These are phyloP conservation scores for Mungos mungo DNA, from an alignment of 2,113 vertebrate species.

Conservation along the genomic window DNA sequence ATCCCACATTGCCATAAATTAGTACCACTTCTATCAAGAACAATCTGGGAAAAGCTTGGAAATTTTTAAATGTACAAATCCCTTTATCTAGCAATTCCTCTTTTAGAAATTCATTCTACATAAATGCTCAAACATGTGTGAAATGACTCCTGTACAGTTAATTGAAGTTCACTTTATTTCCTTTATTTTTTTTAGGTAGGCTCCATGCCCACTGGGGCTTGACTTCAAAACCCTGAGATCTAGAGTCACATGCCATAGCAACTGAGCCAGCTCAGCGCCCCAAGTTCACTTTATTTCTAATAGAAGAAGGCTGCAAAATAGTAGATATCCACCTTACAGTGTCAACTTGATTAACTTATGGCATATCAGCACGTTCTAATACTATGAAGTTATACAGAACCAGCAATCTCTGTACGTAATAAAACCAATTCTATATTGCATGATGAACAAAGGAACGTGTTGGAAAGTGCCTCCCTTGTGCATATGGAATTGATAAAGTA, in stretches of 20 bases:
- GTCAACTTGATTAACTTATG: neutral
- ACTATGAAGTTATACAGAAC: neutral
- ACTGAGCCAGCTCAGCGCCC: too few species aligned
- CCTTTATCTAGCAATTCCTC: neutral
- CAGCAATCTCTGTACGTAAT: neutral
- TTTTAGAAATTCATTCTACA: neutral
- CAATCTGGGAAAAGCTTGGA: neutral
- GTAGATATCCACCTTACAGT: neutral
- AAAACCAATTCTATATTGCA: neutral
- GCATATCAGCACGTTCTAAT: neutral
- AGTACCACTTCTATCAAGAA: neutral
- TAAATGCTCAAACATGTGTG: neutral
- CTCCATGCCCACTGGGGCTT: too few species aligned
- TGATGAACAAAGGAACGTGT: neutral
- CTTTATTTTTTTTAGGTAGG: too few species aligned
- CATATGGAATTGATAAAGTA: neutral
- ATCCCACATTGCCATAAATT: neutral
- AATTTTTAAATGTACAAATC: neutral
- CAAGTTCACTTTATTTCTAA: constrained; percentile 3
- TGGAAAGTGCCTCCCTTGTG: neutral
- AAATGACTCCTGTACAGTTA: neutral
- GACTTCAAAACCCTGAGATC: neutral
- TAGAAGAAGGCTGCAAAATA: neutral
- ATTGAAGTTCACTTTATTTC: neutral
- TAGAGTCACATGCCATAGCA: too few species aligned